Evolutionary conservation across 2,888 invertebrate species (phyloP).

Genomic region (Ptychoptera contaminata): DNA sequence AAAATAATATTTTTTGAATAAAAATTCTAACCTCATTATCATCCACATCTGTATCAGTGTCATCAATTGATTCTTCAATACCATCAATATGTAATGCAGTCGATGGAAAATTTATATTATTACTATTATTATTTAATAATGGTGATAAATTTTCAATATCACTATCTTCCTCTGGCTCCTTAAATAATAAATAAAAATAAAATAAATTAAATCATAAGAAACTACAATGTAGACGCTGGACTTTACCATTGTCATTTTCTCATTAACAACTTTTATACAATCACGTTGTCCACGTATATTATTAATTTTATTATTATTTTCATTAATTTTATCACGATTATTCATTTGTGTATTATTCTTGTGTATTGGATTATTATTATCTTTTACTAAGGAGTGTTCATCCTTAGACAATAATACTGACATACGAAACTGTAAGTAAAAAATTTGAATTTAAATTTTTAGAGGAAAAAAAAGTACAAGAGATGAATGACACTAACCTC

Average conservation of each 20-base stretch:
- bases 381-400: conserved; percentile 28
- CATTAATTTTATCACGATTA: conserved; percentile 9
- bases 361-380: conserved; percentile 24
- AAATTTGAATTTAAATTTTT: too few species aligned
- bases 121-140: conserved; percentile 32
- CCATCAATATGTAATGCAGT: conserved; percentile 30
- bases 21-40: conserved; percentile 6
- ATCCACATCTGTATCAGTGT: conserved; percentile 37
- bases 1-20: background rate
- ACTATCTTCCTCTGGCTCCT: conserved; percentile 49
- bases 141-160: conserved; percentile 73
- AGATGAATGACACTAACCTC: too few species aligned
- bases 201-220: background rate
- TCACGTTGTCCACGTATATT: conserved; percentile 32
- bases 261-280: conserved; percentile 44
- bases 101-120: conserved; percentile 1
- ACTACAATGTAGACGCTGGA: too few species aligned
- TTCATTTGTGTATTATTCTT: conserved; percentile 26
- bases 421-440: conserved; percentile 44
- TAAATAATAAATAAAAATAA: conserved; percentile 1
- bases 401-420: conserved; percentile 52
- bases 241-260: conserved; percentile 28
- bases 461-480: too few species aligned
- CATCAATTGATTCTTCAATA: conserved; percentile 43
- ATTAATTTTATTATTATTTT: conserved; percentile 16